A percentile compares a stretch with the other conserved stretches of the same genome.
phyloP scores from a whole-genome alignment of 2,888 invertebrate species.

The Heteromyza rotundicornis region DNA sequence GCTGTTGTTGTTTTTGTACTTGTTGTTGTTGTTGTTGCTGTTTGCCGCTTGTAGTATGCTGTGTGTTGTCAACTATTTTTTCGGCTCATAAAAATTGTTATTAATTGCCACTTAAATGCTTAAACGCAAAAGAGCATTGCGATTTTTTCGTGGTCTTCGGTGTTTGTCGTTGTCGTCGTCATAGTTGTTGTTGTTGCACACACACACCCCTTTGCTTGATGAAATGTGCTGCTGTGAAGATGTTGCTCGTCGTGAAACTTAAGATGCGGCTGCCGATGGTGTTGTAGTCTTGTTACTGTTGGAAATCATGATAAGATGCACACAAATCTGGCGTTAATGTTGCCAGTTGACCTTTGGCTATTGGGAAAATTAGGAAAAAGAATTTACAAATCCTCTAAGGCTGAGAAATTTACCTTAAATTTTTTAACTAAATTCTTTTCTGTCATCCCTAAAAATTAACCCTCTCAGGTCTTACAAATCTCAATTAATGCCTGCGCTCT shows the following conservation, averaged over 20 bases:
- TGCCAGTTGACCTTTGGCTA: constrained; percentile 12
- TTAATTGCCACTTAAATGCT: constrained; percentile 63
- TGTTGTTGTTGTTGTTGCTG: constrained; percentile 30
- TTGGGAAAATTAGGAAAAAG: no score
- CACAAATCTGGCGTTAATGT: constrained; percentile 1
- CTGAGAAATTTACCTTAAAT: no score
- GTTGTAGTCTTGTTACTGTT: constrained; percentile 2
- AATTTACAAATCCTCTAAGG: no score
- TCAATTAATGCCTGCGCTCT: no score
- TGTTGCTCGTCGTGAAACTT: background rate
- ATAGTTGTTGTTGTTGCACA: constrained; percentile 28
- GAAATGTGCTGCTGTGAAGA: constrained; percentile 8
- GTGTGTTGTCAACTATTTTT: constrained; percentile 62
- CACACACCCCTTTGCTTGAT: constrained; percentile 4
- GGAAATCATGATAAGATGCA: background rate
- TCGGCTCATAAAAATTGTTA: constrained; percentile 63
- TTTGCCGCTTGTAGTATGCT: constrained; percentile 26
- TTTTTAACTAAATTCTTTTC: no score
- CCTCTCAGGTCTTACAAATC: no score
- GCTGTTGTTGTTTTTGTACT: constrained; percentile 16
- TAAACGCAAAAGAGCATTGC: constrained; percentile 55
- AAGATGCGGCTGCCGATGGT: background rate
- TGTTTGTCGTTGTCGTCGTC: constrained; percentile 27
- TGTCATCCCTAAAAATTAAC: no score
- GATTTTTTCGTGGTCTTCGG: constrained; percentile 8